Evolutionary conservation across 2,113 vertebrate genomes (phyloP), one percentile per base, ranked within the genome.

Genomic region (Fulica atra): DNA sequence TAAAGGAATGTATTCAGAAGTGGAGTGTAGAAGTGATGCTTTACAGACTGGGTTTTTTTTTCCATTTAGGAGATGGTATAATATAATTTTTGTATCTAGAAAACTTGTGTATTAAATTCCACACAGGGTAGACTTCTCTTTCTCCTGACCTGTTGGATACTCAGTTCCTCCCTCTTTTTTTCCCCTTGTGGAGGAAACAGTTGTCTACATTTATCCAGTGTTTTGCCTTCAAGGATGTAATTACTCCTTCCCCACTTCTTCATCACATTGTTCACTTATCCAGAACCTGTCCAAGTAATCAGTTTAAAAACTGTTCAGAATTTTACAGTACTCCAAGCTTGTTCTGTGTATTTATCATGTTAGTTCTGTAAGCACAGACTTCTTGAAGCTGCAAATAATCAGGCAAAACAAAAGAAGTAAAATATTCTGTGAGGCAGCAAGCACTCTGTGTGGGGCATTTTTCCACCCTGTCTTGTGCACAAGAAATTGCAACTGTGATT

Each of bases 351-450:
- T 86, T 91, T 91, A n/a, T 53, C n/a, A 25, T 29, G 44, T 81
- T 71, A 56, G 63, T 25, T 92, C 31, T 93, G 38, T 71, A 78
- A 90, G 72, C 40, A 65, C 13, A 74, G 59, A 40, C 13, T 94
- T 86, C 50, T 63, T 66, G 50, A 92, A 93, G 71, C 92, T 94
- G 93, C 44, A 93, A 90, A 48, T 68, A 90, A 93, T 93, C 80
- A 88, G 76, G 35, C 42, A 56, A 89, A 89, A 92, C 79, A 94
- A 86, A 93, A 82, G 74, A 50, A 88, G 36, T 46, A 35, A 82
- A 92, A 66, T 77, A 29, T 86, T 77, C 71, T 48, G 8, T 63
- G 71, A 92, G 74, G 59, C 54, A 91, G 44, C 42, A 50, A 51
- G 13, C 21, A 8, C 40, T 81, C 69, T 65, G 16, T 59, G 38